Evolutionary conservation across 2,888 invertebrate genomes (phyloP), one percentile per base, ranked within the genome.

Genomic region (Eucriotettix oculatus): DNA sequence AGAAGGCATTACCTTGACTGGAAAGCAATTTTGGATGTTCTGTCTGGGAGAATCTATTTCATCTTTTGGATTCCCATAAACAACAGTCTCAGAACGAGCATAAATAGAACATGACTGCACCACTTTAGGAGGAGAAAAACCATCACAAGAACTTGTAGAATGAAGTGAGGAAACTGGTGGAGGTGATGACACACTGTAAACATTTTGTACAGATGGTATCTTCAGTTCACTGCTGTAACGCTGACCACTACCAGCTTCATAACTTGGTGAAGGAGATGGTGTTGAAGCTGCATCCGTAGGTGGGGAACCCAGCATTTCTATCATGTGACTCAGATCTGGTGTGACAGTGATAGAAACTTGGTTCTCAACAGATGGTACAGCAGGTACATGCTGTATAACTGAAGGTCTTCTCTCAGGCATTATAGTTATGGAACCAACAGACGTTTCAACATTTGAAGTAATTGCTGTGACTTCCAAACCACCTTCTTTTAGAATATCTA

Each of bases 381-480:
- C 62, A 42, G 61, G 57, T 9, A 64, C 60, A 54, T 63, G 64
- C 62, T 78, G 79, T 1, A 78, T 77, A 68, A 80, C 54, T 71
- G 75, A 44, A 68, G 78, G 71, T 40, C 64, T 57, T 43, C 57
- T 60, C 17, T 64, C 62, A 10, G 63, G 48, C 9, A 57, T 55
- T 12, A 56, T 57, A 1, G 57, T 57, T 14, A 62, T 17, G 40
- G 60, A 60, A 44, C 56, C 48, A 62, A 71, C 61, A 57, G 59
- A 56, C 56, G 61, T 63, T 61, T 62, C 61, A 48, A 41, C 42
- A 64, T 54, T 72, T 71, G 63, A 71, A 16, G 77, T 75, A 0
- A 87, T 79, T 0, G 87, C 82, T 0, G 87, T 87, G 1, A 87
- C 87, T 69, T 87, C 87, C 7, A 87, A 73, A 0, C 87, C 87